These are phyloP conservation scores for Haliclystus octoradiatus DNA, from an alignment of 30 jellyfish, hydroid and myxozoan genomes.

Conservation along the genomic window DNA sequence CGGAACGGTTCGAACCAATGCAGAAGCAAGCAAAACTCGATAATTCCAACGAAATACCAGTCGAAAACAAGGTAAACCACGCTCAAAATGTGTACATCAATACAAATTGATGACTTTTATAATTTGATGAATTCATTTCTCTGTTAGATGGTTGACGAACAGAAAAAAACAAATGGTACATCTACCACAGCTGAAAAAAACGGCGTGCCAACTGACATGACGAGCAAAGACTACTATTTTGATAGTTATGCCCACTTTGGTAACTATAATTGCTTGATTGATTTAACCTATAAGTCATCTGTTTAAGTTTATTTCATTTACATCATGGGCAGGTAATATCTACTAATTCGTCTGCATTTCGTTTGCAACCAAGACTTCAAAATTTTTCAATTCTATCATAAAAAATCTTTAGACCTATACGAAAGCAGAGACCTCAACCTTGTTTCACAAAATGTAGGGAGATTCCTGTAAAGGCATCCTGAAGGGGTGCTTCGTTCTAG, in stretches of 20 bases:
- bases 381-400: no score
- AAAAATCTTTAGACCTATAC: no score
- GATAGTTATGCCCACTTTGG: conserved; percentile 99
- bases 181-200: conserved; percentile 8
- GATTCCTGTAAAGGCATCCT: no score
- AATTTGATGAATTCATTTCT: no score
- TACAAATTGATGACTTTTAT: no score
- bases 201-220: conserved; percentile 67
- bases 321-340: not conserved
- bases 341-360: not conserved
- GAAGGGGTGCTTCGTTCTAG: no score
- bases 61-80: not conserved
- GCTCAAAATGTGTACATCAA: no score
- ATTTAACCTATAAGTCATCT: not conserved
- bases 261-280: not conserved
- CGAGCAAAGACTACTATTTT: conserved; percentile 97
- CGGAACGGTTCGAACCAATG: not conserved
- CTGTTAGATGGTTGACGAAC: no score
- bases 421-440: not conserved
- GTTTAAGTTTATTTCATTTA: not conserved
- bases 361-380: not conserved
- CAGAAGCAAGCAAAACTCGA: not conserved
- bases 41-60: not conserved
- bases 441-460: no score
- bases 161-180: no score